Evolutionary conservation across 2,888 invertebrate genomes (phyloP).

Genomic region (Tanypteryx hageni): DNA sequence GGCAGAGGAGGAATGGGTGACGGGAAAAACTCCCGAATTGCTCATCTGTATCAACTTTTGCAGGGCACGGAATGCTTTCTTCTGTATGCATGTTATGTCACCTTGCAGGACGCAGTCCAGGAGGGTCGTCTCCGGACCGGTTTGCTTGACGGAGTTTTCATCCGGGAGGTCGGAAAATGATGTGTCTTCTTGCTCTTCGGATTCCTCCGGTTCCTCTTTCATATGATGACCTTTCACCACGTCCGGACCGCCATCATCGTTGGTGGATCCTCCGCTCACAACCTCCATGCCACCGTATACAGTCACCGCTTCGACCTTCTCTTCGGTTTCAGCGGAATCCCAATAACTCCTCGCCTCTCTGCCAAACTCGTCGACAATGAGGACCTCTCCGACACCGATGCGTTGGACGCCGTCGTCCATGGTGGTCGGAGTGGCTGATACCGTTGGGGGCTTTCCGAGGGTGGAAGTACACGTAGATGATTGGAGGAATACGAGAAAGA

Average conservation of each 20-base stretch:
- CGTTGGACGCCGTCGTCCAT: constrained; percentile 39
- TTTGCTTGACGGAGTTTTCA: constrained; percentile 19
- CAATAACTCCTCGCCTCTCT: constrained; percentile 49
- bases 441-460: background rate
- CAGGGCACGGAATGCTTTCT: constrained; percentile 60
- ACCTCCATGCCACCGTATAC: constrained; percentile 55
- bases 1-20: background rate
- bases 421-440: background rate
- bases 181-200: background rate
- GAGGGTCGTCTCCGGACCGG: constrained; percentile 24
- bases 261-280: constrained; percentile 8
- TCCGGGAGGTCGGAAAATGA: background rate
- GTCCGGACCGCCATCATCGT: constrained; percentile 27
- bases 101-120: constrained; percentile 63
- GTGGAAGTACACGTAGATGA: background rate
- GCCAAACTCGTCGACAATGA: constrained; percentile 56
- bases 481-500: background rate
- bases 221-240: constrained; percentile 50
- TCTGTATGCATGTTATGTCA: constrained; percentile 63
- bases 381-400: constrained; percentile 48
- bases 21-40: background rate
- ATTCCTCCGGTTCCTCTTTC: constrained; percentile 6
- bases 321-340: constrained; percentile 3
- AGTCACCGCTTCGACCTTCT: constrained; percentile 56
- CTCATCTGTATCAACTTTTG: constrained; percentile 59